phyloP scores from a whole-genome alignment of 2,113 vertebrate genomes.

The Sturnus vulgaris region DNA sequence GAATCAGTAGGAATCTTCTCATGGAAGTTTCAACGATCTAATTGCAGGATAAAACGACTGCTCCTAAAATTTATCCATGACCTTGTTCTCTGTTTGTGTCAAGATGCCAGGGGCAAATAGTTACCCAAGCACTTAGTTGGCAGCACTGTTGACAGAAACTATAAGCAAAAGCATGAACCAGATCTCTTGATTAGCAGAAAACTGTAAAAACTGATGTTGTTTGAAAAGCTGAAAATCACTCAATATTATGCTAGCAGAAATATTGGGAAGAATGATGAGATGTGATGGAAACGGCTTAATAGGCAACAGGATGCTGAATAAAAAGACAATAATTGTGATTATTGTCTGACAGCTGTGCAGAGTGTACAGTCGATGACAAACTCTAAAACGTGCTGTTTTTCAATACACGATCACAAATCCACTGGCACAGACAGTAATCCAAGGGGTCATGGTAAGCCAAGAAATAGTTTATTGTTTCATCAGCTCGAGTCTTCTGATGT shows the following conservation, averaged over 20 bases:
- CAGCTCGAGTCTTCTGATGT: background rate
- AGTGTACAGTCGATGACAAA: background rate
- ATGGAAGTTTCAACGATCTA: background rate
- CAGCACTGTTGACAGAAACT: background rate
- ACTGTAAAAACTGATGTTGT: background rate
- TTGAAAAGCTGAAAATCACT: slow-evolving; percentile 23
- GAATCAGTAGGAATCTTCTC: background rate
- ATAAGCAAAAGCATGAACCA: background rate
- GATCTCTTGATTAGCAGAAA: slow-evolving; percentile 1
- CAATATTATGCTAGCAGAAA: slow-evolving; percentile 10
- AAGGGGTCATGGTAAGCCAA: background rate
- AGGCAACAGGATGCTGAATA: slow-evolving; percentile 35
- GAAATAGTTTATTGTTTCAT: slow-evolving; percentile 8
- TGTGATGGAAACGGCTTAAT: slow-evolving; percentile 34
- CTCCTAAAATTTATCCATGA: background rate
- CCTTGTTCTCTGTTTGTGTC: background rate
- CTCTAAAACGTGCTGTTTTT: background rate
- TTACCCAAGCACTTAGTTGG: background rate
- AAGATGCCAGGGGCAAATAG: background rate
- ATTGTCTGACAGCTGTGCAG: slow-evolving; percentile 52
- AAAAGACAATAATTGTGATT: slow-evolving; percentile 49
- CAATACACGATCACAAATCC: background rate
- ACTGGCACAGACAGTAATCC: background rate
- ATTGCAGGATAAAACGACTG: background rate
- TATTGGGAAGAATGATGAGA: background rate